Evolutionary conservation across 1,140 invertebrate genomes (phyloP).

Genomic region (Drosophila setifemur): DNA sequence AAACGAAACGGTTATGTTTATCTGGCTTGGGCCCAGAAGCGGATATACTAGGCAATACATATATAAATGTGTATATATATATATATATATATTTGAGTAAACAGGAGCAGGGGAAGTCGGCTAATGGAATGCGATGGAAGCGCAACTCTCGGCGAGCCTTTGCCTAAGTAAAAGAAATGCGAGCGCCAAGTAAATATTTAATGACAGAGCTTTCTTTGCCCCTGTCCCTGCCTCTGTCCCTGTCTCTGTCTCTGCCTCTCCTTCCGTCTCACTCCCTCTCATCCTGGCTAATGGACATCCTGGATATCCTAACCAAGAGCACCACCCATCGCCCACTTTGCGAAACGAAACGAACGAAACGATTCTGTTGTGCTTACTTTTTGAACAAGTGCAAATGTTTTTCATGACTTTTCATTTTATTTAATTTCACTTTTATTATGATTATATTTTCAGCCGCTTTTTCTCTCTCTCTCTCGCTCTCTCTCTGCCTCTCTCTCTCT

Average conservation of each 20-base stretch:
- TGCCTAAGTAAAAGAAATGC: conserved; percentile 72
- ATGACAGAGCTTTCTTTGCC: conserved; percentile 33
- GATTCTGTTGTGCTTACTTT: conserved; percentile 60
- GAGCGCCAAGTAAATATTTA: conserved; percentile 75
- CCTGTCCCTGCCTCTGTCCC: neutral
- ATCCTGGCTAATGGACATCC: conserved; percentile 52
- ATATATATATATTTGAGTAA: neutral
- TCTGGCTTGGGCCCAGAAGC: conserved; percentile 67
- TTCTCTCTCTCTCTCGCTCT: neutral
- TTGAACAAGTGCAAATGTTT: conserved; percentile 76
- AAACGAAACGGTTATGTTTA: conserved; percentile 79
- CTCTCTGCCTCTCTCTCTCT: neutral
- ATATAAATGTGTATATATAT: neutral
- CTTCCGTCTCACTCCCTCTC: neutral
- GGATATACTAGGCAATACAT: conserved; percentile 7
- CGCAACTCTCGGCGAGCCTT: conserved; percentile 41
- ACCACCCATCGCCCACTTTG: neutral
- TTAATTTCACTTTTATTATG: conserved; percentile 79
- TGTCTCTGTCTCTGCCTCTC: neutral
- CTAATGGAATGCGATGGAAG: conserved; percentile 38
- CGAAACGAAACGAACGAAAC: neutral
- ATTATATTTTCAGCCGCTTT: conserved; percentile 69
- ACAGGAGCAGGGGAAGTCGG: conserved; percentile 6
- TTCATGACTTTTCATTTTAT: conserved; percentile 76
- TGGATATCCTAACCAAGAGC: neutral